Percentiles rank a stretch among this genome's conserved stretches.
phyloP scores from a whole-genome alignment of 2,797 vertebrate genomes.

The Xenopus petersii region DNA sequence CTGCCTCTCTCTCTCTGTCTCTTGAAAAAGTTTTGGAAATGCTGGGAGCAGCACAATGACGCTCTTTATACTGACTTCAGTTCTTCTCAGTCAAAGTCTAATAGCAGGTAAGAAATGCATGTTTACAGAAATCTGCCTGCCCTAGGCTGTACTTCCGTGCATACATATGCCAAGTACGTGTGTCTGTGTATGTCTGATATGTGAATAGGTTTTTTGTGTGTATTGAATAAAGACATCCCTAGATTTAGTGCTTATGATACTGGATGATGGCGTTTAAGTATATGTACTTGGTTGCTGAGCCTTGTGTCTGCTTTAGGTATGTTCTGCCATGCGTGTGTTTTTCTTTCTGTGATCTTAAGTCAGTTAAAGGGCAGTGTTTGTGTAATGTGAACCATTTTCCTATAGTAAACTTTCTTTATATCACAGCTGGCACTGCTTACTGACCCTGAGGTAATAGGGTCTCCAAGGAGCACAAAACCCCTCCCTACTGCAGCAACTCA shows the following conservation, averaged over 20 bases:
- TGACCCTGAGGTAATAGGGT: neutral
- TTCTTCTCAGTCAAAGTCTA: constrained; percentile 76
- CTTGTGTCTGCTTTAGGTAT: too few species aligned
- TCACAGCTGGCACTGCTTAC: neutral
- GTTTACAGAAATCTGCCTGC: neutral
- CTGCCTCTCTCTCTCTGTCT: constrained; percentile 1
- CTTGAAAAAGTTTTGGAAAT: constrained; percentile 10
- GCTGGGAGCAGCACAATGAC: constrained; percentile 75
- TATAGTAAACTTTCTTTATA: neutral
- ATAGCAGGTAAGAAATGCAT: constrained; percentile 57
- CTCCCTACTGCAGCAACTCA: neutral
- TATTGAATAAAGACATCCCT: too few species aligned
- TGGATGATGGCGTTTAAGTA: too few species aligned
- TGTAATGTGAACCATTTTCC: too few species aligned
- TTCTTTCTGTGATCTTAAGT: too few species aligned
- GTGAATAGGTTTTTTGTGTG: too few species aligned
- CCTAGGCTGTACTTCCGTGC: neutral
- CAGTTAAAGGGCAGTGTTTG: too few species aligned
- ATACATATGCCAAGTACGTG: too few species aligned
- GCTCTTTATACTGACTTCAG: constrained; percentile 70
- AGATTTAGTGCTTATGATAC: too few species aligned
- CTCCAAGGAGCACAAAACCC: neutral
- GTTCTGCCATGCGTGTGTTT: too few species aligned
- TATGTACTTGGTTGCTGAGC: too few species aligned
- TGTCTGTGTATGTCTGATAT: too few species aligned